These are phyloP conservation scores for Bombus soroeensis DNA, from an alignment of 1,140 invertebrate species.

Conservation along the genomic window DNA sequence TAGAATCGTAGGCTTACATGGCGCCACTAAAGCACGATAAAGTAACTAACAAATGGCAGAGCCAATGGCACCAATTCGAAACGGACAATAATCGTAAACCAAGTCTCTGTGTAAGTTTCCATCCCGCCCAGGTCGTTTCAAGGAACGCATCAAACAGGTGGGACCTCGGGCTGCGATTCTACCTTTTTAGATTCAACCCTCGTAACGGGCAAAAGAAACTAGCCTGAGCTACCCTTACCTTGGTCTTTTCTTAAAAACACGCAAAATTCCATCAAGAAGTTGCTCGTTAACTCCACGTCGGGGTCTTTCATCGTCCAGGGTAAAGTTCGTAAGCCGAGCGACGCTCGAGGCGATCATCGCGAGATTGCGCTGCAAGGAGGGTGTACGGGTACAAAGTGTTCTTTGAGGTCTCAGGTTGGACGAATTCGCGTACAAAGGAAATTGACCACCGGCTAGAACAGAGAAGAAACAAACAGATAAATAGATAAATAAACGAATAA, in stretches of 20 bases:
- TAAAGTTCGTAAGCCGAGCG: background rate
- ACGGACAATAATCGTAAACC: conserved; percentile 9
- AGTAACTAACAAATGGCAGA: background rate
- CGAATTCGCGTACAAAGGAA: background rate
- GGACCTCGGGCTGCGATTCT: too few species aligned
- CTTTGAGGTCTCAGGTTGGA: background rate
- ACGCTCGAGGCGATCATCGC: conserved; percentile 9
- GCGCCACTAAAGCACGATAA: background rate
- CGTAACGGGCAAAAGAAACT: conserved; percentile 1
- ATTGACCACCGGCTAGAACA: background rate
- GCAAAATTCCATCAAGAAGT: conserved; percentile 4
- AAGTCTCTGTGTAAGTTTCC: background rate
- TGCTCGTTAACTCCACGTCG: conserved; percentile 1
- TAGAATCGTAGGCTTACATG: background rate
- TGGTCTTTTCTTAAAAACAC: background rate
- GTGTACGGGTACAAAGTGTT: background rate
- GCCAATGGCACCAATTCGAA: background rate
- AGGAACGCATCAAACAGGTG: background rate
- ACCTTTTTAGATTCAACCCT: background rate
- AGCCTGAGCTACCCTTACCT: too few species aligned
- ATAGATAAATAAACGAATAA: background rate
- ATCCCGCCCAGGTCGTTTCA: background rate
- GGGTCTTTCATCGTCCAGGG: background rate
- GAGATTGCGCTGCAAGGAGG: background rate
- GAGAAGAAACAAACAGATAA: background rate